Evolutionary conservation across 2,888 invertebrate genomes (phyloP), one percentile per base, ranked within the genome.

Genomic region (Protophormia terraenovae): DNA sequence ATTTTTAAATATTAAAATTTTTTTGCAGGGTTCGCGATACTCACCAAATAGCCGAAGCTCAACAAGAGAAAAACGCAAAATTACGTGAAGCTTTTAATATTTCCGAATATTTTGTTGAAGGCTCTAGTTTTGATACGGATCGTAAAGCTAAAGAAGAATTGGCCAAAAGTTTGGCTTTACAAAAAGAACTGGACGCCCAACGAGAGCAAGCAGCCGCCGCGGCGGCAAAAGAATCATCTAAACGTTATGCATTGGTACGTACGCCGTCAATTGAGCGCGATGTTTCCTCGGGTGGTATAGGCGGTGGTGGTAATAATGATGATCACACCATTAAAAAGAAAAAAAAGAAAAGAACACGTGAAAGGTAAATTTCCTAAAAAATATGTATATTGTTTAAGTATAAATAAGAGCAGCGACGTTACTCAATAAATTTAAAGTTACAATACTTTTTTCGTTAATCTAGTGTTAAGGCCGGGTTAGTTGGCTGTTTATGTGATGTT

Each of bases 1-100:
- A n/a, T n/a, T 10, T 60, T 32, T 19, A 27, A 32, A 58, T 35
- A 10, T 12, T 38, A n/a, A n/a, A n/a, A 14, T 27, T 7, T 22
- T 7, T 41, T 81, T 67, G 0, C 93, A 98, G 98, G 93, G 97
- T 97, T 86, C 97, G 97, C 86, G 98, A 98, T 92, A 98, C 98
- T 62, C 99, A 99, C 94, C 97, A 98, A 93, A 95, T 98, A 87
- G 98, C 99, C 0, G 98, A 98, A 92, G 98, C 98, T 27, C 98
- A 98, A 92, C 97, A 97, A 90, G 97, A 97, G 93, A 98, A 98
- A 93, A 99, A 99, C 94, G 97, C 97, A 2, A 95, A 96, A 78
- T 94, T 99, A 84, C 95, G 98, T 75, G 97, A 97, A 92, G 99
- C 98, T 5, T 98, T 99, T 93, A 98, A 98, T 79, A 97, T 99